These are phyloP conservation scores for Caenorhabditis sp. DNA, from an alignment of 2,888 invertebrate species.

Conservation along the genomic window DNA sequence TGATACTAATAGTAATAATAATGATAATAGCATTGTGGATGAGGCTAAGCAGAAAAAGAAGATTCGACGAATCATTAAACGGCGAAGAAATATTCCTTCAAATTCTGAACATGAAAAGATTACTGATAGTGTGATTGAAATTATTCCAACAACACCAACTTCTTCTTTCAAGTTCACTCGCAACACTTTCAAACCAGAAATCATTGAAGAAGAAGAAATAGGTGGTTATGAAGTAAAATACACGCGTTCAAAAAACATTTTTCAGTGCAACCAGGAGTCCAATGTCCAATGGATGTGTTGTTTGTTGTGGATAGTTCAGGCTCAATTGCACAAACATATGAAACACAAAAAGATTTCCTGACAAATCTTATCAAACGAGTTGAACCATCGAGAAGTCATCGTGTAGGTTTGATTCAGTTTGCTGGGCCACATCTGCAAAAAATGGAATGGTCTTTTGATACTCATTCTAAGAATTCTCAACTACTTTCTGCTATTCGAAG, in stretches of 20 bases:
- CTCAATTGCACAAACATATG: conserved; percentile 63
- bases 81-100: conserved; percentile 30
- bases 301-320: conserved; percentile 68
- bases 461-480: conserved; percentile 47
- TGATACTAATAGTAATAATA: too few relatives aligned
- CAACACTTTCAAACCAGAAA: conserved; percentile 17
- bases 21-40: not conserved
- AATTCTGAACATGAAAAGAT: conserved; percentile 16
- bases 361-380: conserved; percentile 47
- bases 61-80: conserved; percentile 35
- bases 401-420: conserved; percentile 68
- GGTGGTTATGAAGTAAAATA: conserved; percentile 10
- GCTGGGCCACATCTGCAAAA: conserved; percentile 68
- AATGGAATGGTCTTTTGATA: conserved; percentile 63
- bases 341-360: conserved; percentile 59
- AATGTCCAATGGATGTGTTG: conserved; percentile 64
- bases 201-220: conserved; percentile 22
- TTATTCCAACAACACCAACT: conserved; percentile 23
- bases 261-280: conserved; percentile 17
- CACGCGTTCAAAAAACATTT: too few relatives aligned
- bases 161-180: not conserved
- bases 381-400: conserved; percentile 50
- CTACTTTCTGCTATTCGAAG: conserved; percentile 62
- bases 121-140: conserved; percentile 13
- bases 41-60: conserved; percentile 22